A percentile compares a stretch with the other conserved stretches of the same genome.
phyloP scores from a whole-genome alignment of 2,797 vertebrate species.

The Alauda arvensis region DNA sequence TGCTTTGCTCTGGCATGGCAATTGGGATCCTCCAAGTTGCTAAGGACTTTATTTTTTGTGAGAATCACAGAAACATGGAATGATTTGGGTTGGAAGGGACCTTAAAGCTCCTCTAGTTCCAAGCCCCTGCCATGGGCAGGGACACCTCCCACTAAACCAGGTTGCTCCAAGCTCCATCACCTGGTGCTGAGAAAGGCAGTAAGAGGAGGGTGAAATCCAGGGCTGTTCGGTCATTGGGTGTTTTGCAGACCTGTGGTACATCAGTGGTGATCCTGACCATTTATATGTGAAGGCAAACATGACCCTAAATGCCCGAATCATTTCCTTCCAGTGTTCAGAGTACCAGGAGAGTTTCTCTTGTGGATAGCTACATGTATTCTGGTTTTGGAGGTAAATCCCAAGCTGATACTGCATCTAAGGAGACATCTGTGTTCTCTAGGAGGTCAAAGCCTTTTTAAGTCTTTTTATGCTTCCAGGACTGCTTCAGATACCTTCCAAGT shows the following conservation, averaged over 20 bases:
- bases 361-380: neutral
- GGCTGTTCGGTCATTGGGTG: neutral
- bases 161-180: neutral
- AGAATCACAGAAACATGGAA: neutral
- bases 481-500: neutral
- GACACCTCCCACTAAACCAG: neutral
- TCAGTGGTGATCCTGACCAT: neutral
- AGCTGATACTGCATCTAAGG: neutral
- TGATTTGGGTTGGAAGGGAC: neutral
- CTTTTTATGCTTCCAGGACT: neutral
- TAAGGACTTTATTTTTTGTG: neutral
- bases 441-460: neutral
- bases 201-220: neutral
- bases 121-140: neutral
- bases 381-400: neutral
- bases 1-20: neutral
- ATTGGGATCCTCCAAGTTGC: neutral
- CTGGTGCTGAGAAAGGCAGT: neutral
- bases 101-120: neutral
- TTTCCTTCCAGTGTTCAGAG: neutral
- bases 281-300: neutral
- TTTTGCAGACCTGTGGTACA: accelerated
- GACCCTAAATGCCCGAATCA: neutral
- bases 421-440: neutral
- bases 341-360: neutral